Evolutionary conservation across 2,113 vertebrate species (phyloP).

Genomic region (Budorcas taxicolor): DNA sequence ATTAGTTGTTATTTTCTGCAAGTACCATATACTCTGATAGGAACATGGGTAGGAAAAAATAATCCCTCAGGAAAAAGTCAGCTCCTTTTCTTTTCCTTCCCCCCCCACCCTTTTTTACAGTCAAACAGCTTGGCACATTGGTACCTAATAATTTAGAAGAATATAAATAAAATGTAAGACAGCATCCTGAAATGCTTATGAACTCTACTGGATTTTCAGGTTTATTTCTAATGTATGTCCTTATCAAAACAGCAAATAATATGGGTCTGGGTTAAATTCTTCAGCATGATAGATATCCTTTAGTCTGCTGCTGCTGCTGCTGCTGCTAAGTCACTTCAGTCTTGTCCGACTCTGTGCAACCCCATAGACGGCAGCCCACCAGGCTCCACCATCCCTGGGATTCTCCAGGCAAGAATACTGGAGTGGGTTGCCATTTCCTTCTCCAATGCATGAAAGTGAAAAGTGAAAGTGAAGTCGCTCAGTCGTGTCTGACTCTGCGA

Average conservation of each 20-base stretch:
- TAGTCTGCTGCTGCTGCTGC: not conserved
- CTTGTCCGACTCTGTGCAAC: fast-evolving
- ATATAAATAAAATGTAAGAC: not conserved
- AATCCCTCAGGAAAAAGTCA: constrained; percentile 42
- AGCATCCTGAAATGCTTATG: constrained; percentile 7
- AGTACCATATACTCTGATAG: constrained; percentile 53
- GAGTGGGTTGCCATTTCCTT: no score
- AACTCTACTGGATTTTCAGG: not conserved
- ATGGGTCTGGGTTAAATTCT: not conserved
- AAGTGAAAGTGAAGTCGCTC: no score
- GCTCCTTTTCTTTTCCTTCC: not conserved
- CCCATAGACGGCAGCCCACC: no score
- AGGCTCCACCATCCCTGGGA: no score
- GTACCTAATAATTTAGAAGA: constrained; percentile 16
- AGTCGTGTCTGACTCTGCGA: no score
- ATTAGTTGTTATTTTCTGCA: constrained; percentile 74
- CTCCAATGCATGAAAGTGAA: no score
- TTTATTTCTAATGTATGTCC: not conserved
- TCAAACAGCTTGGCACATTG: not conserved
- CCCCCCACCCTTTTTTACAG: not conserved
- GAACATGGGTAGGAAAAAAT: constrained; percentile 47
- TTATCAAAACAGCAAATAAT: not conserved
- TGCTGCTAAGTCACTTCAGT: no score
- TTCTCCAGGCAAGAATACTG: no score
- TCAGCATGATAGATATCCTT: not conserved